phyloP scores from a whole-genome alignment of 2,888 invertebrate species.

The Arge pagana region DNA sequence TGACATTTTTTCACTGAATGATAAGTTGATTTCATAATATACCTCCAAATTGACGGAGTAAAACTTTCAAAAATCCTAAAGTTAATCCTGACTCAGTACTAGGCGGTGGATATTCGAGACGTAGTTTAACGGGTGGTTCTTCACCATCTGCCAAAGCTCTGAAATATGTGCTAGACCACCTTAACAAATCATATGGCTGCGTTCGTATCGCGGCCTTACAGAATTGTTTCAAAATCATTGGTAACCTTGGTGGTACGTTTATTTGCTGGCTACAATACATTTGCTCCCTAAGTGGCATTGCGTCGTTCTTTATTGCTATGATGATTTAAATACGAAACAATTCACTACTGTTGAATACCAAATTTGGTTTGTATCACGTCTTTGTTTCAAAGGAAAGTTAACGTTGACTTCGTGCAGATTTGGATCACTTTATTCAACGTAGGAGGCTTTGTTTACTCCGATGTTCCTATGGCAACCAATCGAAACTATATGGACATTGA shows the following conservation, averaged over 20 bases:
- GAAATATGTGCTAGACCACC: conserved; percentile 85
- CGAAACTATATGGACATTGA: no score
- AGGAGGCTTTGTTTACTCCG: no score
- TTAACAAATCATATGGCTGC: conserved; percentile 83
- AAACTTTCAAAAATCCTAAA: conserved; percentile 76
- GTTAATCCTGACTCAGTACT: conserved; percentile 76
- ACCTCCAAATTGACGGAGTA: conserved; percentile 74
- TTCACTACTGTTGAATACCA: no score
- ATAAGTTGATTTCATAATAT: conserved; percentile 18
- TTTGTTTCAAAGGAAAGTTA: no score
- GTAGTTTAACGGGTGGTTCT: conserved; percentile 80
- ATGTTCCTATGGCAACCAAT: no score
- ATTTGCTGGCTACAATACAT: conserved; percentile 83
- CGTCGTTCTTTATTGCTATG: background rate
- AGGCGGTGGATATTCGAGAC: conserved; percentile 74
- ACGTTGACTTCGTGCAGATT: no score
- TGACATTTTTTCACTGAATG: background rate
- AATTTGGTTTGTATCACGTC: no score
- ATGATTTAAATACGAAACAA: no score
- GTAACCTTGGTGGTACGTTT: conserved; percentile 80
- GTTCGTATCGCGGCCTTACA: conserved; percentile 91
- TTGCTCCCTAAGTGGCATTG: conserved; percentile 64
- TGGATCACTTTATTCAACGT: no score
- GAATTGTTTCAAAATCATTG: conserved; percentile 82
- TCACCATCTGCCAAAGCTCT: conserved; percentile 75